phyloP scores from a whole-genome alignment of 2,113 vertebrate species.

The Sitta europaea region DNA sequence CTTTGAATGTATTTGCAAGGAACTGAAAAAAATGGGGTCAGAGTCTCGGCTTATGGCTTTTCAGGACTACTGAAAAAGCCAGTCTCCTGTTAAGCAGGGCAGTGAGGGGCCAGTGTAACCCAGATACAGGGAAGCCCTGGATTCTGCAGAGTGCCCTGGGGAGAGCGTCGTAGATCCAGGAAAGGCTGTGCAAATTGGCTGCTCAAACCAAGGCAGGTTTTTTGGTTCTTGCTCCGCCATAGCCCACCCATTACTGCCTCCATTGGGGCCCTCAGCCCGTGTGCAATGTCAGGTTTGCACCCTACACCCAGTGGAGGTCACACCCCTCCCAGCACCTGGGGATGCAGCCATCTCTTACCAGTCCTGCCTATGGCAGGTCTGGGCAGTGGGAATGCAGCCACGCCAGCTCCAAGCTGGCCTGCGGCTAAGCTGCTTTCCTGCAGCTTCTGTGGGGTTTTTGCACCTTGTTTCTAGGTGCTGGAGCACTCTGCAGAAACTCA shows the following conservation, averaged over 20 bases:
- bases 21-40: conserved; percentile 15
- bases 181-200: neutral
- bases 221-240: neutral
- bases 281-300: neutral
- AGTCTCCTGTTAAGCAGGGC: neutral
- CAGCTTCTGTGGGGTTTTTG: neutral
- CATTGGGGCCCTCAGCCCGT: neutral
- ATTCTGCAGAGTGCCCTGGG: neutral
- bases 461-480: neutral
- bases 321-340: neutral
- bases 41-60: conserved; percentile 9
- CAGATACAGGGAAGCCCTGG: neutral
- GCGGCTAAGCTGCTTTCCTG: neutral
- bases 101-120: neutral
- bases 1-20: conserved; percentile 26
- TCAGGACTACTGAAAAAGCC: conserved; percentile 6
- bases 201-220: neutral
- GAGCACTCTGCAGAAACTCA: neutral
- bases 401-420: neutral
- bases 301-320: rapidly evolving
- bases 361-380: neutral
- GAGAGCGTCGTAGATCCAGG: neutral
- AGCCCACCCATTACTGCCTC: neutral
- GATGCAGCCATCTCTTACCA: neutral
- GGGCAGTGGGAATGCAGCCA: neutral